A percentile compares a stretch with the other conserved stretches of the same genome.
Conservation (phyloP, 2,888 invertebrate species). For the Stenodema calcarata region DNA sequence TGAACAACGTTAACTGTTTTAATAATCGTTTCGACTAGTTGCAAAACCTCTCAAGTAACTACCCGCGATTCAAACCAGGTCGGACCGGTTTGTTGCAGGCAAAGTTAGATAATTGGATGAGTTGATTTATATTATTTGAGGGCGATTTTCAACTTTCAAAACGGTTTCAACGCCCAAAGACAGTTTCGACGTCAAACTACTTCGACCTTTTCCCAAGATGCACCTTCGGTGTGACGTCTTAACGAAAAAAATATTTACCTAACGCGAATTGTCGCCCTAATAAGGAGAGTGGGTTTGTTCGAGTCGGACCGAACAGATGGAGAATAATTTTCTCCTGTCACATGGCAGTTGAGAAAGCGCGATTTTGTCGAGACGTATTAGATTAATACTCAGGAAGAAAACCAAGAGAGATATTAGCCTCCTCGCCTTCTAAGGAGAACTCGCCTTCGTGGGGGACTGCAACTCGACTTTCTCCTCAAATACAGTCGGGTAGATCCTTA, state of each 20-base stretch:
- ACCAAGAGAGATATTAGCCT: neutral
- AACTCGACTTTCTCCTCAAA: neutral
- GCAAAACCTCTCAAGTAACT: no score
- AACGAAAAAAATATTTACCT: neutral
- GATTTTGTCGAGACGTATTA: neutral
- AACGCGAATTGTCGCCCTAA: neutral
- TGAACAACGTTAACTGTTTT: no score
- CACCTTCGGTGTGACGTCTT: neutral
- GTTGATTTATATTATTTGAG: no score
- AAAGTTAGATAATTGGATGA: no score
- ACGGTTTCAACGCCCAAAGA: neutral
- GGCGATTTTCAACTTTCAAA: neutral
- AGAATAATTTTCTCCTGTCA: neutral
- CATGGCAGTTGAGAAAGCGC: neutral
- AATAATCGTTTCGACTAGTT: no score
- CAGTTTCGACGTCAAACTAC: neutral
- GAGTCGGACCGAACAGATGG: neutral
- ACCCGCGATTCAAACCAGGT: no score
- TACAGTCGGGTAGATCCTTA: neutral
- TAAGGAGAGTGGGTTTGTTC: neutral
- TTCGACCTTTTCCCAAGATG: neutral
- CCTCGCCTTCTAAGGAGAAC: neutral
- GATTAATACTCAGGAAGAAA: slow-evolving; percentile 2
- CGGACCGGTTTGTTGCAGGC: no score
- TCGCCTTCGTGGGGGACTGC: neutral